Evolutionary conservation across 2,888 invertebrate genomes (phyloP), one percentile per base, ranked within the genome.

Genomic region (Vanessa cardui): DNA sequence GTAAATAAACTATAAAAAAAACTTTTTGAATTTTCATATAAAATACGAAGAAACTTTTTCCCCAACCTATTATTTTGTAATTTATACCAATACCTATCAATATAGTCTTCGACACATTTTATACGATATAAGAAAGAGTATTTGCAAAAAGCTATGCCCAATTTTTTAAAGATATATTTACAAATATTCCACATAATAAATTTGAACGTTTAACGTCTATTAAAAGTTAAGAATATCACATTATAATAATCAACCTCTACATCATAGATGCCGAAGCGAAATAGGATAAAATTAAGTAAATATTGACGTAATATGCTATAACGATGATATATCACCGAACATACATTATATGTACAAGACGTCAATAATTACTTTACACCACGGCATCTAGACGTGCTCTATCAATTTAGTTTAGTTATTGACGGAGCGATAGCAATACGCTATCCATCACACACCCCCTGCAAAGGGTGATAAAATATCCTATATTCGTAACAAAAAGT

Each of bases 351-450:
- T 56, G 39, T 61, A 61, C 31, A 58, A 58, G 54, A 46, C 58
- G 44, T 62, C 52, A 62, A 66, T 71, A 67, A 72, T 72, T 68
- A 66, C 66, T 64, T 73, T 62, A 64, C 64, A 67, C 68, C 64
- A 62, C 49, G 71, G 73, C 72, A 70, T 72, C 71, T 69, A 72
- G 77, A 82, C 84, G 84, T 84, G 84, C 85, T 89, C 87, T 88
- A 90, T 90, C 90, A 90, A 88, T 88, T 86, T 86, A 78, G 81
- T 78, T 80, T 77, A 77, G 79, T 79, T 87, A 89, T 89, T 87
- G 89, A 88, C 86, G 82, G 78, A 73, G 66, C 76, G 74, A 76
- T 76, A 77, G 75, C 80, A 78, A 77, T 78, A 74, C 66, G 82
- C 81, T 80, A 90, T 90, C 89, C 84, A 90, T 90, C 90, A 90